Base-by-base conservation (phyloP, 2,797 vertebrate genomes). In the Gymnocypris eckloni region DNA sequence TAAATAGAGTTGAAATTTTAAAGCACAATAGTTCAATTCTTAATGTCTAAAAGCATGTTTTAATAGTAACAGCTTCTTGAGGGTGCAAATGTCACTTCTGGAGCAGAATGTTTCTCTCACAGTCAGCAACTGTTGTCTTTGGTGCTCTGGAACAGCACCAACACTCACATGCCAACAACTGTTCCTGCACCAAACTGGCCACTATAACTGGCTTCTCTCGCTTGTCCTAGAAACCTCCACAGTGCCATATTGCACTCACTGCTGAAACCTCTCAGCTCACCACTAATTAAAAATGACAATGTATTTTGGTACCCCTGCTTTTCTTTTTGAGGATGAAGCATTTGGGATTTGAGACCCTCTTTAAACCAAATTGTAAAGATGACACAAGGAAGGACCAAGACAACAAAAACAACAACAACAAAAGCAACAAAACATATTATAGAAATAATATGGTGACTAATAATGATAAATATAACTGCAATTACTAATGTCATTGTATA, bases 181-280 rank as follows among this genome's bases (percentile, higher is more conserved):
- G 25, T 50, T 80, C 25, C 10, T 80, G 25, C 59, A 67, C 41
- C 43, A 80, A 59, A 80, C 78, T 66, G 78, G 59, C 78, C 61
- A 67, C 77, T 79, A 80, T 80, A 67, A 50, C 78, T 75, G 59
- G 56, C 56, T 76, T 50, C 45, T 67, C 72, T 84, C 11, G 13
- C 43, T 48, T 66, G 61, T 28, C 61, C 72, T 67, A 84, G 43
- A 66, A 75, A 67, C 22, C 22, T 80, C 25, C 61, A 7, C 25
- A 50, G 6, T 67, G 61, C 43, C 59, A 80, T 37, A 80, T 80
- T 70, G 28, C 66, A 70, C 66, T 54, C 79, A 69, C 48, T n/a
- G 79, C 48, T 37, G 18, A 81, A 69, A 81, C 61, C 6, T 7
- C 6, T 81, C 43, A 37, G 43, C 28, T 81, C 28, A 52, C 25